Evolutionary conservation across 2,797 vertebrate genomes (phyloP), one percentile per base, ranked within the genome.

Genomic region (Peromyscus eremicus): DNA sequence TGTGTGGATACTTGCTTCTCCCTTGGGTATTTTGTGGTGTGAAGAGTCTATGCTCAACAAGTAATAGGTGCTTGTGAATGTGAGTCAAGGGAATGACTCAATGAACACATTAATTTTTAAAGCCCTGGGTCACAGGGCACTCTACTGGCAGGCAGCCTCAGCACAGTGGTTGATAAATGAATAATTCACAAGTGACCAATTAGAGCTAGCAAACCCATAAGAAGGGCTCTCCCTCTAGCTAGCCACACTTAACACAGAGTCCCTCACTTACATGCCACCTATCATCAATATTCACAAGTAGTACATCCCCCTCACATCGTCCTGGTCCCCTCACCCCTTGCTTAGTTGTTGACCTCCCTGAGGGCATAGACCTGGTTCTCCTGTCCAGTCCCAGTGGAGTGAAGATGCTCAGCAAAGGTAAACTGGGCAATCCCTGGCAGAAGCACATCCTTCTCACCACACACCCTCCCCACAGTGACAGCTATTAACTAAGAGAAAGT

Each of bases 11-110:
- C 49, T 55, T 85, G 77, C 52, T 94, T 57, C 52, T 77, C 90
- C 71, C 68, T 11, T 5, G 81, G 32, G 82, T 37, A 85, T 85
- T 86, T 62, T 91, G 95, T 91, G 86, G 88, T 79, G 55, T 89
- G 87, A 96, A 83, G 71, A 92, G 60, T 75, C 91, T 88, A n/a
- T 37, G 46, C 77, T 89, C 82, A 91, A 32, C 68, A 71, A 96
- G 91, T 76, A 91, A 71, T 88, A 83, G 92, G 75, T 89, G 25
- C 62, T 84, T 40, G 64, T 32, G 81, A 93, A 85, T 95, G 82
- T 82, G 89, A 96, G 71, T 94, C 40, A 0, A 92, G 91, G 91
- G 95, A 98, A 75, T 83, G 94, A 96, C 92, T 97, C 79, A 91
- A 94, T 66, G 79, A 94, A 60, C 82, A 76, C 89, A 40, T 96